Evolutionary conservation across 2,888 invertebrate genomes (phyloP).

Genomic region (Chymomyza caudatula): DNA sequence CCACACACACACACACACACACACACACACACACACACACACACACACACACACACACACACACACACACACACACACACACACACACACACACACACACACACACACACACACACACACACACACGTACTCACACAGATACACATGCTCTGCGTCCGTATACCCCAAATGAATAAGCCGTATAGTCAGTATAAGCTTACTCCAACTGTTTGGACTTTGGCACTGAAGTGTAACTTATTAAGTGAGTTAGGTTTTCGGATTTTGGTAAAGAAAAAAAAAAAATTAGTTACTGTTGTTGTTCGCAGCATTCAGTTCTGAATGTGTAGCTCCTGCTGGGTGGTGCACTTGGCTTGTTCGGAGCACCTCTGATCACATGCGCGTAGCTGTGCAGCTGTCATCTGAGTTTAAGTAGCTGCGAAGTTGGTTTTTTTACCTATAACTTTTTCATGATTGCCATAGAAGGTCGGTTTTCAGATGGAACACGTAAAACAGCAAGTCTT

Average conservation of each 20-base stretch:
- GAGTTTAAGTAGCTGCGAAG: too few species aligned
- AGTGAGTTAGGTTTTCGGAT: constrained; percentile 59
- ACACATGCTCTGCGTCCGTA: too few species aligned
- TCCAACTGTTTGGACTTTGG: constrained; percentile 47
- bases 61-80: not conserved
- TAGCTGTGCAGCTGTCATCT: too few species aligned
- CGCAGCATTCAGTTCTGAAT: too few species aligned
- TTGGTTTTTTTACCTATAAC: too few species aligned
- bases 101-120: not conserved
- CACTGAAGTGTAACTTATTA: constrained; percentile 58
- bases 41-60: too few species aligned
- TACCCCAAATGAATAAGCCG: not conserved
- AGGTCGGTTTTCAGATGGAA: too few species aligned
- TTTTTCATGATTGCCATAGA: too few species aligned
- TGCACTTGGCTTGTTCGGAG: too few species aligned
- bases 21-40: not conserved
- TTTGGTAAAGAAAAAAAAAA: constrained; percentile 56
- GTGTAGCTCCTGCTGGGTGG: too few species aligned
- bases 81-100: not conserved
- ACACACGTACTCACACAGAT: not conserved
- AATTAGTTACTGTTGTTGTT: constrained; percentile 44
- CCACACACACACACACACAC: not conserved
- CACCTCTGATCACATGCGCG: too few species aligned
- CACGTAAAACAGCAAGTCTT: too few species aligned
- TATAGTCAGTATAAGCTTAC: not conserved